Conservation (phyloP, 2,888 invertebrate genomes). For the Electrophaes corylata region DNA sequence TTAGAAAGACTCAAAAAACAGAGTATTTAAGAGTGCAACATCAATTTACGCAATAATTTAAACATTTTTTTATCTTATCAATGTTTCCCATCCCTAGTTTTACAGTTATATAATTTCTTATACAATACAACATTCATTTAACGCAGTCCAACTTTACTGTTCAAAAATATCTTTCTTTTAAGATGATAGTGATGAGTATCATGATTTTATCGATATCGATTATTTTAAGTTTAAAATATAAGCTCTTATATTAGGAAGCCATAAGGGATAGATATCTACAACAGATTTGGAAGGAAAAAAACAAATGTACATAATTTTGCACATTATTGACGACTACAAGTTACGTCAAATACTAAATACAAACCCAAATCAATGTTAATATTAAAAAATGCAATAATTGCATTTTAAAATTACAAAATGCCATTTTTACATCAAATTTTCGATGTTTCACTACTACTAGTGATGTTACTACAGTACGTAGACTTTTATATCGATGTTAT, state of each 20-base stretch:
- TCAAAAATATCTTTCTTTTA: slow-evolving; percentile 31
- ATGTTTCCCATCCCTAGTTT: slow-evolving; percentile 22
- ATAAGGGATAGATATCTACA: slow-evolving; percentile 14
- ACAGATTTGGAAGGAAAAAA: not conserved
- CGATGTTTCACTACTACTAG: slow-evolving; percentile 22
- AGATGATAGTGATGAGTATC: slow-evolving; percentile 4
- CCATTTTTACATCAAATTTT: slow-evolving; percentile 27
- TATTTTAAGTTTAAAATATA: not conserved
- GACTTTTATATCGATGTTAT: slow-evolving; percentile 3
- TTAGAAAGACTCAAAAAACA: slow-evolving; percentile 34
- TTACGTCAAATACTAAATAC: slow-evolving; percentile 3
- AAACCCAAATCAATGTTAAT: slow-evolving; percentile 18
- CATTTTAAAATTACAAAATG: slow-evolving; percentile 27
- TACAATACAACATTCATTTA: slow-evolving; percentile 26
- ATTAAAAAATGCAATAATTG: slow-evolving; percentile 18
- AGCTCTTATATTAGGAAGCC: slow-evolving; percentile 14
- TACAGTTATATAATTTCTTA: slow-evolving; percentile 30
- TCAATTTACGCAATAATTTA: slow-evolving; percentile 33
- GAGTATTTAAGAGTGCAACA: slow-evolving; percentile 37
- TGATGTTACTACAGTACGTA: slow-evolving; percentile 18
- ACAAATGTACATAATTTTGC: slow-evolving; percentile 11
- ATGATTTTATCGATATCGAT: slow-evolving; percentile 21
- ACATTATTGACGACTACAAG: slow-evolving; percentile 3
- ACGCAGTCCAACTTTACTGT: slow-evolving; percentile 19
- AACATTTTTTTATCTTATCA: slow-evolving; percentile 27